Conservation (phyloP, 2,113 vertebrate genomes). For the Oryzias melastigma region DNA sequence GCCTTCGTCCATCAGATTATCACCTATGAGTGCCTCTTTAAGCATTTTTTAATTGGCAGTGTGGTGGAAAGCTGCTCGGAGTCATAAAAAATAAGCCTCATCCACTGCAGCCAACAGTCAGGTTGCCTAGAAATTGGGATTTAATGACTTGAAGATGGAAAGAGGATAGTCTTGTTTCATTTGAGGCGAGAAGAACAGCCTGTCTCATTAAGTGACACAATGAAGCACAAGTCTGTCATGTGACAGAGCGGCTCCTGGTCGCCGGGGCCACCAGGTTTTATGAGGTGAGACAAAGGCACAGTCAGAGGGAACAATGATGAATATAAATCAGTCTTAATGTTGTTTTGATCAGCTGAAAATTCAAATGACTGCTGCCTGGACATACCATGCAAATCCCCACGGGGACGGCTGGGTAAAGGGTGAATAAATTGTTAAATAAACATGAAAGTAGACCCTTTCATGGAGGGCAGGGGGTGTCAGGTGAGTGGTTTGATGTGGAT, state of each 20-base stretch:
- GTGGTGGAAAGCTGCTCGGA: background rate
- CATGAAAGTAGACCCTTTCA: too few species aligned
- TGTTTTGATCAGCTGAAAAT: constrained; percentile 25
- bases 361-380: constrained; percentile 1
- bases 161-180: constrained; percentile 24
- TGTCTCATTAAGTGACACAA: constrained; percentile 47
- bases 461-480: background rate
- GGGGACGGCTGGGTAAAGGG: too few species aligned
- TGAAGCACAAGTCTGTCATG: constrained; percentile 16
- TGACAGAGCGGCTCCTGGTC: constrained; percentile 24
- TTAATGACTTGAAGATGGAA: constrained; percentile 4
- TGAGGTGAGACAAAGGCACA: background rate
- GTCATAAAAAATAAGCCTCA: background rate
- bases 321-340: constrained; percentile 27
- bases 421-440: too few species aligned
- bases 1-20: too few species aligned
- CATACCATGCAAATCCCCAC: background rate
- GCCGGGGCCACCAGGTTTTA: background rate
- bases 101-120: background rate
- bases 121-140: background rate
- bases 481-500: background rate
- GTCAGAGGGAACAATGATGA: constrained; percentile 3
- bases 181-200: constrained; percentile 31
- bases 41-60: background rate
- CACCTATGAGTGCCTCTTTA: too few species aligned